These are phyloP conservation scores for Argya squamiceps DNA, from an alignment of 2,797 vertebrate genomes.

Conservation along the genomic window DNA sequence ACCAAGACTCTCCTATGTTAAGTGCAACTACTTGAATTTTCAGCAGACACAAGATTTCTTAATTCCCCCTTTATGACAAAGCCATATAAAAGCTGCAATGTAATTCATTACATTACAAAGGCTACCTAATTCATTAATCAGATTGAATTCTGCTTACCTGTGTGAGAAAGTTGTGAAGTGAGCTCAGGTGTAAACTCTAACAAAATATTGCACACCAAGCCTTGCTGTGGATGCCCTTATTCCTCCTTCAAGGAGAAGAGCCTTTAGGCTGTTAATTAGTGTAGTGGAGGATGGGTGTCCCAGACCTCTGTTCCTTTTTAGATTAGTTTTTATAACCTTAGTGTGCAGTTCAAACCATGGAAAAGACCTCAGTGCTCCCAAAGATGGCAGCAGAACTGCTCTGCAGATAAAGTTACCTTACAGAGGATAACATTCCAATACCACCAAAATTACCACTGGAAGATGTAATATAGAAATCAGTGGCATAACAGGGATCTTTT, in stretches of 20 bases:
- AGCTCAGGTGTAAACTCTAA: not conserved
- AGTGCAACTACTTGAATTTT: not conserved
- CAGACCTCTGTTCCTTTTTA: not conserved
- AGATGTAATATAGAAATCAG: fast-evolving
- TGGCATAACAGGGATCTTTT: not conserved
- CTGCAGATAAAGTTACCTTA: not conserved
- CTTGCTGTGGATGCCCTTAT: not conserved
- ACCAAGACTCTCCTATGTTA: not conserved
- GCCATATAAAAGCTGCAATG: not conserved
- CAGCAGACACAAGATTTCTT: not conserved
- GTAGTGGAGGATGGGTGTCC: not conserved
- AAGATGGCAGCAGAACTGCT: not conserved
- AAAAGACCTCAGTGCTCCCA: not conserved
- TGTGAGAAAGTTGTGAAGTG: not conserved
- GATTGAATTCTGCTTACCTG: not conserved
- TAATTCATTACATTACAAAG: not conserved
- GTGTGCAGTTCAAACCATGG: not conserved
- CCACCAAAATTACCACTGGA: no score
- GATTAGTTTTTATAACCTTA: not conserved
- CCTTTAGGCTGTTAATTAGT: not conserved
- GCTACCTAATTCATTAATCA: not conserved
- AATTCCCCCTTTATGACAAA: not conserved
- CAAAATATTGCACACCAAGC: not conserved
- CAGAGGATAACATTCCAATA: fast-evolving
- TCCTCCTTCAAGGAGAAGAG: not conserved